These are phyloP conservation scores for Chinchilla lanigera DNA, from an alignment of 2,113 vertebrate species.

Conservation along the genomic window DNA sequence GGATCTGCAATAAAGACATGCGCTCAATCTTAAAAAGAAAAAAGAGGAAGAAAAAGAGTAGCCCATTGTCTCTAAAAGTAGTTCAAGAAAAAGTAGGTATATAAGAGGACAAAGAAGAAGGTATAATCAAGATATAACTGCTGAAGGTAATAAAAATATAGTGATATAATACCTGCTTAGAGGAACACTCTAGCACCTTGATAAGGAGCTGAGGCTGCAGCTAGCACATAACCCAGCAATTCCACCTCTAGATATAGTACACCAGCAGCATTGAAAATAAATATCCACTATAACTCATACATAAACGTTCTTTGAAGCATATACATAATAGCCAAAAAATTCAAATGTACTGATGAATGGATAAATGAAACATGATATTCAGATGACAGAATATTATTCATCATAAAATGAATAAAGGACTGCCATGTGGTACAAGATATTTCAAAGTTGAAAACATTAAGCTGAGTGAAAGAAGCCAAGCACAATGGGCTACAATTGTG, in stretches of 20 bases:
- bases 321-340: not conserved
- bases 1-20: not conserved
- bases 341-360: not conserved
- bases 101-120: not conserved
- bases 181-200: not conserved
- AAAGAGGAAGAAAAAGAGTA: not conserved
- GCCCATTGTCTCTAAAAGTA: not conserved
- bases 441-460: not conserved
- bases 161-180: not conserved
- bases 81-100: not conserved
- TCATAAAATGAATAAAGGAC: not conserved
- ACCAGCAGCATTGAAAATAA: slow-evolving; percentile 17
- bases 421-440: not conserved
- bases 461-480: not conserved
- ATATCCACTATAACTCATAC: not conserved
- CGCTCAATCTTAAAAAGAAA: not conserved
- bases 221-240: not conserved
- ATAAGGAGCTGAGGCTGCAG: not conserved
- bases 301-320: not conserved
- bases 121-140: not conserved
- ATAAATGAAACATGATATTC: not conserved
- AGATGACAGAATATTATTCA: not conserved
- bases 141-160: not conserved
- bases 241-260: not conserved
- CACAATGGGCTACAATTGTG: not conserved